Evolutionary conservation across 2,113 vertebrate species (phyloP), one percentile per base, ranked within the genome.

Genomic region (Melierax canorus): DNA sequence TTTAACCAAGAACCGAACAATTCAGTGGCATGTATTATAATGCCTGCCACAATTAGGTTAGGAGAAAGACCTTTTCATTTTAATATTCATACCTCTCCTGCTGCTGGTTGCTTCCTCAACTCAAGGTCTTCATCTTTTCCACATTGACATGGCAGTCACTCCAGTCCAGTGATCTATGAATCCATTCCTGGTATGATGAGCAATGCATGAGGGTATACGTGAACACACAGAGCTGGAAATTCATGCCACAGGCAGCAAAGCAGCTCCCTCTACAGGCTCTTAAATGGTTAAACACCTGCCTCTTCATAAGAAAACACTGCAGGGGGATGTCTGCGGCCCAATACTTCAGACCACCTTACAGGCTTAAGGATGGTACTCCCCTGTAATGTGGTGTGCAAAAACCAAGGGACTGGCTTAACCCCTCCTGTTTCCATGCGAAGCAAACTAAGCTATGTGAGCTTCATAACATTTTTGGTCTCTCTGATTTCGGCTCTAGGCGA

Each of bases 241-340:
- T 32, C 50, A 12, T 23, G 56, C 15, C 74, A 79, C 77, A 36
- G 26, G 60, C 90, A 96, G 95, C 59, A 74, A 86, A 91, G 92
- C 75, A 96, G 92, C 96, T 94, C 92, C 94, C 88, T 95, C 88
- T 96, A 51, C 0, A 75, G 95, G 86, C n/a, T 68, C 60, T 63
- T 41, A 56, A 81, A 90, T 59, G 85, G 67, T 69, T 69, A 69
- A 94, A 92, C 88, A 93, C 18, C 78, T 39, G 68, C 27, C 30
- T 66, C 62, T 73, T 23, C 27, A 0, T 1, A 5, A 20, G 34
- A 19, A 14, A 64, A 48, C 10, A 5, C 45, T 12, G 86, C 76
- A 43, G 13, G 6, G 32, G 13, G 19, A 26, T 3, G 9, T 4
- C 45, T 17, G 50, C n/a, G 69, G 41, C 76, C 39, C 75, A 23